Evolutionary conservation across 2,113 vertebrate species (phyloP).

Genomic region (Cyrtonyx montezumae): DNA sequence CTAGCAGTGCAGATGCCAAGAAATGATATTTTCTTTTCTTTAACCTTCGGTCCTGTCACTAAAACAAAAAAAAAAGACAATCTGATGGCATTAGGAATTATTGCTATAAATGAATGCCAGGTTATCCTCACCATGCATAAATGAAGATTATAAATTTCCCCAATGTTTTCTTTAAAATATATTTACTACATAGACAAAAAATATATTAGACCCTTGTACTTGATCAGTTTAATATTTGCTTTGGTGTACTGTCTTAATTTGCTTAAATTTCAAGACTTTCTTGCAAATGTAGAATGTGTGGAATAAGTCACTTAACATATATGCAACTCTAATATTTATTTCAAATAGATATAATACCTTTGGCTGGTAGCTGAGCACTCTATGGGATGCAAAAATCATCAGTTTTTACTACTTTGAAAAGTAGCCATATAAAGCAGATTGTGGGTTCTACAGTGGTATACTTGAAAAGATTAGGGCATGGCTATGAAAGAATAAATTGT

Average conservation of each 20-base stretch:
- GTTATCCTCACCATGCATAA: not conserved
- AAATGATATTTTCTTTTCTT: conserved; percentile 2
- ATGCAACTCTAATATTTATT: not conserved
- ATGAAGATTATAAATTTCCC: not conserved
- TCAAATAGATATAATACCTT: not conserved
- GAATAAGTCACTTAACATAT: not conserved
- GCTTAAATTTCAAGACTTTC: not conserved
- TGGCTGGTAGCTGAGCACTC: not conserved
- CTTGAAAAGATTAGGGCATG: not conserved
- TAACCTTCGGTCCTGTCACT: not conserved
- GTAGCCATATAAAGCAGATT: not conserved
- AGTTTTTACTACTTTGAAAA: not conserved
- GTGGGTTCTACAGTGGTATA: not conserved
- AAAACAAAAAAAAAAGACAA: not conserved
- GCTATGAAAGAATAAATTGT: not conserved
- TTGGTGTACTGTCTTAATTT: not conserved
- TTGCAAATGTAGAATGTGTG: not conserved
- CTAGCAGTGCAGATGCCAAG: not conserved
- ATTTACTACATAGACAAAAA: not conserved
- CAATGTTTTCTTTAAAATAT: not conserved
- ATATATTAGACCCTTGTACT: not conserved
- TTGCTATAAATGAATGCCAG: not conserved
- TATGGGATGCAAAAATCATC: not conserved
- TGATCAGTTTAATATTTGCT: not conserved
- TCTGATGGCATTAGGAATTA: not conserved